Evolutionary conservation across 1,140 invertebrate species (phyloP).

Genomic region (Atta texana): DNA sequence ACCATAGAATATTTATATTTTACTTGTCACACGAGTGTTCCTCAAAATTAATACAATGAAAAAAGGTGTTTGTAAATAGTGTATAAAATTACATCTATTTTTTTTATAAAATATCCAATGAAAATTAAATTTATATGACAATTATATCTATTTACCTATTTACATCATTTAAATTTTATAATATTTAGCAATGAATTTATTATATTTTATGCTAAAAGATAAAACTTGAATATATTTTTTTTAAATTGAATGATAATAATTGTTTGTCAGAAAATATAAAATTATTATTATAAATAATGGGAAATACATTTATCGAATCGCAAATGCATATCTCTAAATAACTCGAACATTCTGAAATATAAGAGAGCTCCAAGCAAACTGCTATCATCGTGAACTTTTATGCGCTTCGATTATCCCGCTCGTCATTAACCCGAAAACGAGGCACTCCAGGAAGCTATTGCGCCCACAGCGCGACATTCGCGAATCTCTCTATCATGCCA

Average conservation of each 20-base stretch:
- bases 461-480: constrained; percentile 4
- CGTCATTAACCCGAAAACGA: constrained; percentile 60
- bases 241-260: background rate
- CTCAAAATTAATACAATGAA: background rate
- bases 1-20: constrained; percentile 22
- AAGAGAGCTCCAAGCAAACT: background rate
- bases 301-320: constrained; percentile 6
- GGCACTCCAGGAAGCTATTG: constrained; percentile 48
- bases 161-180: background rate
- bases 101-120: background rate
- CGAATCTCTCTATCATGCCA: constrained; percentile 60
- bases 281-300: background rate
- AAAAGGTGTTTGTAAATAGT: background rate
- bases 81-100: background rate
- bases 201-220: background rate
- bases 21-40: background rate
- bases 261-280: background rate
- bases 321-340: background rate
- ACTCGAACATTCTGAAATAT: constrained; percentile 30
- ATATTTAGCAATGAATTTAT: background rate
- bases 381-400: constrained; percentile 57
- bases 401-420: constrained; percentile 59
- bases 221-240: background rate
- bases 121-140: background rate
- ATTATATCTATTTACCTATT: background rate